Evolutionary conservation across 2,888 invertebrate species (phyloP), one percentile per base, ranked within the genome.

Genomic region (Amiota mariae): DNA sequence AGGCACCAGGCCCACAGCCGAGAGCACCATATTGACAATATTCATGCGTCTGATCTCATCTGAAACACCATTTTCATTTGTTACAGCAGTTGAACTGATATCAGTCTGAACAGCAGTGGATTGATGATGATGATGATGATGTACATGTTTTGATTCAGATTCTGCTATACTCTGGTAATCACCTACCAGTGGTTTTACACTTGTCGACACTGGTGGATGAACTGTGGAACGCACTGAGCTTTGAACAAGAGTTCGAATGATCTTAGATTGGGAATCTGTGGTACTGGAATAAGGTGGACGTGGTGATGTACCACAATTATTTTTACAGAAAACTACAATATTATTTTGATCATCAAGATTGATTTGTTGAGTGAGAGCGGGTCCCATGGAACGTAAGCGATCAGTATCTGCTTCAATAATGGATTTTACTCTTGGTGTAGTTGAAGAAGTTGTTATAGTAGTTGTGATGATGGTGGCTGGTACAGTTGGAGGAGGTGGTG

Each of bases 41-140:
- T 93, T 92, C 63, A 92, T 91, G 63, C 93, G 92, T 51, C 92
- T 91, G 80, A 91, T 91, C 87, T 93, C 92, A 75, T 92, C 90
- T 0, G 91, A 90, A 2, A 92, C 92, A 79, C 92, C 92, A 76
- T 91, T 91, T 18, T 87, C 88, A 57, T 86, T 81, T 0, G 84
- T 77, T 1, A 87, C 85, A 3, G 80, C 82, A 4, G 85, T 88
- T 0, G 85, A 87, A 51, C 83, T 87, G 0, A 80, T 75, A 15
- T 87, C 88, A 24, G 64, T 47, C 0, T 80, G 73, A 0, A 74
- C 72, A n/a, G 79, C 72, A 0, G 76, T 63, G 0, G 81, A 74
- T 0, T 75, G 66, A 0, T 80, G 51, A 10, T 66, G 15, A 51
- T 13, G n/a, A n/a, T n/a, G 13, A 12, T 54, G 49, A 24, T 67